A percentile compares a stretch with the other conserved stretches of the same genome.
These are phyloP conservation scores for Characodon lateralis DNA, from an alignment of 2,797 vertebrate genomes.

Conservation along the genomic window DNA sequence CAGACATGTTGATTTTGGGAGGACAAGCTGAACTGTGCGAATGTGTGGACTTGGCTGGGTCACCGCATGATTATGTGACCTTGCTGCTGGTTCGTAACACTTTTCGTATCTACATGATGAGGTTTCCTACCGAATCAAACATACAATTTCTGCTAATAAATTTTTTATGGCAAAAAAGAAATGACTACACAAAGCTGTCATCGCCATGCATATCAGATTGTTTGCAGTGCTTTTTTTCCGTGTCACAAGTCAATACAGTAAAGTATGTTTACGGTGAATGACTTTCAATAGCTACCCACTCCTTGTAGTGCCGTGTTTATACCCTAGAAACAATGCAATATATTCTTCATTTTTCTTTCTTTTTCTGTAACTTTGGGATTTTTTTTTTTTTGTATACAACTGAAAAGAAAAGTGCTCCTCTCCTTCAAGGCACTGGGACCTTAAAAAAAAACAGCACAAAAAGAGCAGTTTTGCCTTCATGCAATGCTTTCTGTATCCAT, in stretches of 20 bases:
- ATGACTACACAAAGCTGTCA: slow-evolving; percentile 36
- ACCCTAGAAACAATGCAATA: slow-evolving; percentile 75
- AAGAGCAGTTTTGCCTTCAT: slow-evolving; percentile 69
- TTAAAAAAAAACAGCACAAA: slow-evolving; percentile 60
- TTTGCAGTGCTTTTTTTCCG: slow-evolving; percentile 77
- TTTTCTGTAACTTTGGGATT: slow-evolving; percentile 70
- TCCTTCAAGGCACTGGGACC: slow-evolving; percentile 44
- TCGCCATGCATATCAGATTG: slow-evolving; percentile 73
- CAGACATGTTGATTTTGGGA: slow-evolving; percentile 70
- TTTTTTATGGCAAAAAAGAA: slow-evolving; percentile 28
- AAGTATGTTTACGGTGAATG: slow-evolving; percentile 73
- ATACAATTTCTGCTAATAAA: slow-evolving; percentile 30
- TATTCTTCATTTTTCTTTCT: slow-evolving; percentile 68
- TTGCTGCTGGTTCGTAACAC: slow-evolving; percentile 67
- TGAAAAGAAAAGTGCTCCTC: slow-evolving; percentile 64
- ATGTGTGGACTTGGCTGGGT: slow-evolving; percentile 65
- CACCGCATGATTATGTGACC: slow-evolving; percentile 76
- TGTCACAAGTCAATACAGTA: slow-evolving; percentile 73
- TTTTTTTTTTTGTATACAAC: slow-evolving; percentile 75
- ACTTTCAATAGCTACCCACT: slow-evolving; percentile 72
- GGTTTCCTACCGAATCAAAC: slow-evolving; percentile 51
- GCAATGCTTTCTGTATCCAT: slow-evolving; percentile 76
- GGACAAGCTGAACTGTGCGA: slow-evolving; percentile 69
- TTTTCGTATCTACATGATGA: slow-evolving; percentile 52
- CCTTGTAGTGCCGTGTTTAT: slow-evolving; percentile 76